Evolutionary conservation across 2,888 invertebrate species (phyloP), one percentile per base, ranked within the genome.

Genomic region (Hirtodrosophila histrioides): DNA sequence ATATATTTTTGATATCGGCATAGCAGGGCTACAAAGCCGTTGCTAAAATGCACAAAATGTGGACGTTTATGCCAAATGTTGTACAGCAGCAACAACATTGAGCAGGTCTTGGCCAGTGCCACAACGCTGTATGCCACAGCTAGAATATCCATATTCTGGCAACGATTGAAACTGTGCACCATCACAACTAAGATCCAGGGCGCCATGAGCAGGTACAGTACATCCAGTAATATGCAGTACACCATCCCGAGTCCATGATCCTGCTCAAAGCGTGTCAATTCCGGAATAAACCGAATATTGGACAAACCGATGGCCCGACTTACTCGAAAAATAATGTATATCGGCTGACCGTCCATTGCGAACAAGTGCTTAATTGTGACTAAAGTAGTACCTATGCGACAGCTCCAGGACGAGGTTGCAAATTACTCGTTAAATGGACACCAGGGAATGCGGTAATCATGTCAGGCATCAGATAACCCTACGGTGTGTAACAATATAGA

Each of bases 251-350:
- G 37, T 11, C 66, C 68, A 12, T 62, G 69, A 10, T 72, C 51
- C 0, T 57, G 33, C 12, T 60, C 12, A 4, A 74, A 63, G 0
- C 53, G 54, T 5, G 50, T 53, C 0, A 11, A 43, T 4, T 37
- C 24, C 0, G 51, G 10, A 4, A 67, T 60, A 51, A 65, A 88
- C 24, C 67, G 71, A 1, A 86, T 24, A 29, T 78, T 88, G 43
- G 58, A 41, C 2, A 88, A 11, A 0, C 88, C 89, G 29, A 80
- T 57, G 1, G 23, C 17, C 8, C 75, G 57, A 27, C 62, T 49
- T 4, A 79, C 7, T 24, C n/a, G 11, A 0, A 75, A 41, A 0
- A 61, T 43, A 10, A 68, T 12, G 0, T 58, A 24, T 6, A 80
- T 1, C 12, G 29, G n/a, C 0, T 10, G 5, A 10, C 9, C 1